A percentile compares a stretch with the other conserved stretches of the same genome.
Conservation (phyloP, 1,140 invertebrate species). For the Philaenus spumarius region DNA sequence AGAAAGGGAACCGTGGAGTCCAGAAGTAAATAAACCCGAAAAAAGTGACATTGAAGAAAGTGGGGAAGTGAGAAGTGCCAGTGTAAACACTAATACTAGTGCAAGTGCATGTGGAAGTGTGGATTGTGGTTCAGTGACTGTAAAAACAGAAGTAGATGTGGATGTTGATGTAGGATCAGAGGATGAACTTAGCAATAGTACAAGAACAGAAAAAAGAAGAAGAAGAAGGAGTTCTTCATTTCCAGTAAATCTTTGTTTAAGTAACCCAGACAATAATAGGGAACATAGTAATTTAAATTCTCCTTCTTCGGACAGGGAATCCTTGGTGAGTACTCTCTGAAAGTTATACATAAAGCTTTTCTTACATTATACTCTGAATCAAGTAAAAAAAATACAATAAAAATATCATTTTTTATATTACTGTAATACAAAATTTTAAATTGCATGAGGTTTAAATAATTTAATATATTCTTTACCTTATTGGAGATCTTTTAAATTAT, state of each 20-base stretch:
- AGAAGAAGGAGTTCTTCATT: slow-evolving; percentile 39
- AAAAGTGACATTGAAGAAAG: slow-evolving; percentile 20
- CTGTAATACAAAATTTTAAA: too few species aligned
- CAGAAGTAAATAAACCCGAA: slow-evolving; percentile 30
- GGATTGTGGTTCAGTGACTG: slow-evolving; percentile 11
- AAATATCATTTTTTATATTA: too few species aligned
- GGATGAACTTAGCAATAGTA: background rate
- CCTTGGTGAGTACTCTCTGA: slow-evolving; percentile 3
- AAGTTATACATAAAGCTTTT: background rate
- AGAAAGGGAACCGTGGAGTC: background rate
- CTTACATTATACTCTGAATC: too few species aligned
- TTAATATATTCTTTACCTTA: background rate
- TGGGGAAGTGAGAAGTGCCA: background rate
- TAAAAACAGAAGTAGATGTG: slow-evolving; percentile 30
- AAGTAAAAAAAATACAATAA: too few species aligned
- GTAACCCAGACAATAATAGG: slow-evolving; percentile 36
- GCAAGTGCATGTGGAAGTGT: slow-evolving; percentile 35
- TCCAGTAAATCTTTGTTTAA: slow-evolving; percentile 68
- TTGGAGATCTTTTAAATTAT: too few species aligned
- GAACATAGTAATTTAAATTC: slow-evolving; percentile 10
- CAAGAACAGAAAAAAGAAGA: slow-evolving; percentile 7
- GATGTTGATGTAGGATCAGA: slow-evolving; percentile 8
- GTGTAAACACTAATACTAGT: slow-evolving; percentile 10
- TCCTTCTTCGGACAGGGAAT: slow-evolving; percentile 9
- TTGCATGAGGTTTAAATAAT: background rate